Conservation (phyloP, 2,797 vertebrate species). For the Varecia variegata region DNA sequence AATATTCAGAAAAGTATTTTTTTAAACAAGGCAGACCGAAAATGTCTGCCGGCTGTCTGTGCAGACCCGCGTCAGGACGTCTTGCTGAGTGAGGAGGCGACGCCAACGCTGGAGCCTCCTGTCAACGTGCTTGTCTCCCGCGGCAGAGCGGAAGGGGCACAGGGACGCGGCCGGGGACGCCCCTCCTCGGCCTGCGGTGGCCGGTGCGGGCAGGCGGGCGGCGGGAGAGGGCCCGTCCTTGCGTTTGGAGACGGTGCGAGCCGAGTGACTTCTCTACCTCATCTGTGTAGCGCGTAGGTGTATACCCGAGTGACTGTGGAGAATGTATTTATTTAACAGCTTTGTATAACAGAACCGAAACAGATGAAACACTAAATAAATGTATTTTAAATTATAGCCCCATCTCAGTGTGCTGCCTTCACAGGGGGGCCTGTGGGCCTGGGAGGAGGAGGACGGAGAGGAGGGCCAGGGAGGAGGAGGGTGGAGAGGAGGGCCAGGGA, state of each 20-base stretch:
- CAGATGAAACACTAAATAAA: conserved; percentile 99
- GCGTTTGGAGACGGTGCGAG: conserved; percentile 93
- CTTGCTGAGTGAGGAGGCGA: conserved; percentile 31
- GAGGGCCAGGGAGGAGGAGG: neutral
- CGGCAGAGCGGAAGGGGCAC: neutral
- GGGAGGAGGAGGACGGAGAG: neutral
- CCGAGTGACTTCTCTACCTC: conserved; percentile 99
- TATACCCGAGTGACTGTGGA: conserved; percentile 99
- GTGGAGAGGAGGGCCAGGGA: neutral
- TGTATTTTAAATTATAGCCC: conserved; percentile 96
- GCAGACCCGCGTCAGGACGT: conserved; percentile 44
- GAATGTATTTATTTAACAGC: conserved; percentile 99
- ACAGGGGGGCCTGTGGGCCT: neutral
- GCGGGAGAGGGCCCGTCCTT: conserved; percentile 78
- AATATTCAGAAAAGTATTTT: conserved; percentile 82
- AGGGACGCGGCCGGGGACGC: too few species aligned
- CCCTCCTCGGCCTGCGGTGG: neutral
- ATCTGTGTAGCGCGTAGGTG: conserved; percentile 99
- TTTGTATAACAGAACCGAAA: conserved; percentile 99
- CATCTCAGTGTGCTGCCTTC: conserved; percentile 27
- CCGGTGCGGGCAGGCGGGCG: neutral
- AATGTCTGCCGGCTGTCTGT: conserved; percentile 79
- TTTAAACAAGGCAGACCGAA: conserved; percentile 82
- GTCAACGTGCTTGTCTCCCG: conserved; percentile 42
- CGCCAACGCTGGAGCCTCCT: neutral